Evolutionary conservation across 2,888 invertebrate genomes (phyloP), one percentile per base, ranked within the genome.

Genomic region (Sceliomorpha sp.): DNA sequence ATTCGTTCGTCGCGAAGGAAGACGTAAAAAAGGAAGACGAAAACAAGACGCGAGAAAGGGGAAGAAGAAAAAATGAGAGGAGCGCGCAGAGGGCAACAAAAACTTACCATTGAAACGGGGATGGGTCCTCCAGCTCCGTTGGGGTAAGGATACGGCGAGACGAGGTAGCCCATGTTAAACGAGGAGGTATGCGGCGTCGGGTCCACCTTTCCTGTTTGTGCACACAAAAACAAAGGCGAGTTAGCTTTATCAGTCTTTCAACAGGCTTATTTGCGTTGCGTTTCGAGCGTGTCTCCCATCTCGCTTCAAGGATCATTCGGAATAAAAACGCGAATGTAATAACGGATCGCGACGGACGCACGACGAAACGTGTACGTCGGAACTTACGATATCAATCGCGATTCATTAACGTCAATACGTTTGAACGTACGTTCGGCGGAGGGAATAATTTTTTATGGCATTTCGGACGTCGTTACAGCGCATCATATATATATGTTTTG

Each of bases 121-220:
- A 96, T 91, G 85, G 93, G 92, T 89, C 94, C 94, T 82, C 94
- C 93, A 79, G 94, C 94, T 84, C 96, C 96, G 89, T 96, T 96
- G 88, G 96, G 93, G 91, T 96, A 96, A 77, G 95, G 93, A 90
- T 96, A 96, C 64, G 96, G 96, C 75, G 96, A 94, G 89, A 96
- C 94, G 89, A 96, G 92, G 91, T 96, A 96, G 86, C 96, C 96
- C 95, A 96, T 96, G 91, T 96, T 96, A 92, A 96, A 96, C 77
- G 92, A 91, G 75, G 94, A 92, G 80, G 94, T 93, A 88, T 94
- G 94, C 72, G 94, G 93, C 84, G 93, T 93, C 70, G 93, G 93
- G 86, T 94, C 95, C 89, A 94, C 93, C 91, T 94, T 94, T 90
- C 94, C 94, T 94, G 90, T 27, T 90, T 45, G 37, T 5, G 29